Conservation (phyloP, 2,888 invertebrate species). For the Dicroscelio sp. region DNA sequence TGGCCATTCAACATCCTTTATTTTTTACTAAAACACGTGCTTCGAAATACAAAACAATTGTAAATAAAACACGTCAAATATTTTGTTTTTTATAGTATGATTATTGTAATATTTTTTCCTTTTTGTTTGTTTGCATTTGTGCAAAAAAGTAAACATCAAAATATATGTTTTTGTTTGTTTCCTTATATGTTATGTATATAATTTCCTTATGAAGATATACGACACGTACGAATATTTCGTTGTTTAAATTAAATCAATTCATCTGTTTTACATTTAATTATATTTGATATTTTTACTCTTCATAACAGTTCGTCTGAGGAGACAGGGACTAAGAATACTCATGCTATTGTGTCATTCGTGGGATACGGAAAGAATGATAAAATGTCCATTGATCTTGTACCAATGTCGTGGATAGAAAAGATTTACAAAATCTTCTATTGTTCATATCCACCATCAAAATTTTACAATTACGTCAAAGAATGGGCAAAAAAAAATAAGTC, state of each 20-base stretch:
- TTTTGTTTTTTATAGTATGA: neutral
- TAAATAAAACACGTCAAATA: neutral
- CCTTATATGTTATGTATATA: neutral
- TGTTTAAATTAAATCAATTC: neutral
- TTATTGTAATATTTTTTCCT: neutral
- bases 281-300: neutral
- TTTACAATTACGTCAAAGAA: neutral
- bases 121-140: neutral
- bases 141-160: neutral
- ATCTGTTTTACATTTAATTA: neutral
- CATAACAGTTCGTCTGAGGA: neutral
- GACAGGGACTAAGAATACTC: neutral
- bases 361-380: neutral
- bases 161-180: neutral
- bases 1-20: neutral
- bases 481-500: neutral
- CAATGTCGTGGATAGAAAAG: neutral
- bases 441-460: neutral
- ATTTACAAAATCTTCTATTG: neutral
- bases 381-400: neutral
- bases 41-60: neutral
- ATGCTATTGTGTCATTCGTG: neutral
- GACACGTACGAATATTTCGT: neutral
- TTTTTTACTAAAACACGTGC: neutral
- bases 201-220: neutral